phyloP scores from a whole-genome alignment of 2,888 invertebrate species.

The Trimorus sp. region DNA sequence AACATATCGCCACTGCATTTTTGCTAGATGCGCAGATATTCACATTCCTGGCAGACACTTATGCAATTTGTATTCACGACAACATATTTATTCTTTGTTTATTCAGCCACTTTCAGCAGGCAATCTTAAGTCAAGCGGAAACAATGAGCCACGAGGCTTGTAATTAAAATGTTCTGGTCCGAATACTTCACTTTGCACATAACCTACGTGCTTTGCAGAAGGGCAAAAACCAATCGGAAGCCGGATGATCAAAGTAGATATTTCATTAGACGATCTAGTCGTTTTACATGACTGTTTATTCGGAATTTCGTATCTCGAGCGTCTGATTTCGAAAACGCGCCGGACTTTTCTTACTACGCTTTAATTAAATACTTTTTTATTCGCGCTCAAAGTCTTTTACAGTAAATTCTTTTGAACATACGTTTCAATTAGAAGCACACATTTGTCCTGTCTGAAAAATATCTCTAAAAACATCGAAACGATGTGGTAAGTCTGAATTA shows the following conservation, averaged over 20 bases:
- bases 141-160: conserved; percentile 75
- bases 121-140: conserved; percentile 74
- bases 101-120: conserved; percentile 23
- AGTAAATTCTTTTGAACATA: no score
- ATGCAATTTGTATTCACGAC: background rate
- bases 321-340: conserved; percentile 35
- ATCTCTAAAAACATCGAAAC: no score
- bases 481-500: no score
- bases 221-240: conserved; percentile 70
- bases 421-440: no score
- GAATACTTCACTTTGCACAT: conserved; percentile 75
- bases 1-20: background rate
- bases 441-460: no score
- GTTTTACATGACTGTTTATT: conserved; percentile 68
- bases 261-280: conserved; percentile 80
- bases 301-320: conserved; percentile 50
- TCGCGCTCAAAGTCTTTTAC: no score
- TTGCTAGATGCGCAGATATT: background rate
- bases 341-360: conserved; percentile 17
- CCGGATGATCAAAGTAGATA: conserved; percentile 79
- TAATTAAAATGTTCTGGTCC: conserved; percentile 80
- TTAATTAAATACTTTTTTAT: conserved; percentile 26
- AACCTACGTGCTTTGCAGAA: conserved; percentile 66
- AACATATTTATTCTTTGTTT: conserved; percentile 48
- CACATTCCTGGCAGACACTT: background rate